Evolutionary conservation across 2,888 invertebrate genomes (phyloP).

Genomic region (Habroteleia sp.): DNA sequence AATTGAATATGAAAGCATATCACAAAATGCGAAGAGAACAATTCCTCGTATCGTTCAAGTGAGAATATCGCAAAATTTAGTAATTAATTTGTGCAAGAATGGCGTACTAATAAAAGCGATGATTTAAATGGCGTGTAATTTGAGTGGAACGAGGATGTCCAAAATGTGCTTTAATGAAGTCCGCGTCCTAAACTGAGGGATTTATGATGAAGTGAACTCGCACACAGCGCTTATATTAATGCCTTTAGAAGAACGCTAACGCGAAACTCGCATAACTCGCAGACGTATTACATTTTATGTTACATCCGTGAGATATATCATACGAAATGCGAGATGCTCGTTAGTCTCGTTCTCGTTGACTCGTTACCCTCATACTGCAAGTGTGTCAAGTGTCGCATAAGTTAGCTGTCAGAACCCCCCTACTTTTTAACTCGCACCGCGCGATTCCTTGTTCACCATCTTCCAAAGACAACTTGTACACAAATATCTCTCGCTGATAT

Average conservation of each 20-base stretch:
- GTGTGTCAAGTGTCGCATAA: slow-evolving; percentile 78
- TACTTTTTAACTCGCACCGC: slow-evolving; percentile 34
- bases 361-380: slow-evolving; percentile 72
- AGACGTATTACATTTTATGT: slow-evolving; percentile 67
- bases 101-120: slow-evolving; percentile 52
- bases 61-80: slow-evolving; percentile 44
- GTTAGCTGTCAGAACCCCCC: slow-evolving; percentile 67
- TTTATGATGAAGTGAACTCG: slow-evolving; percentile 61
- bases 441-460: slow-evolving; percentile 27
- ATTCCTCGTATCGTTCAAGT: slow-evolving; percentile 29
- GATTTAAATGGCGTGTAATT: slow-evolving; percentile 59
- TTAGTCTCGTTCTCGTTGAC: slow-evolving; percentile 75
- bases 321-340: slow-evolving; percentile 75
- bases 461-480: slow-evolving; percentile 21
- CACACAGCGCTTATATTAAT: slow-evolving; percentile 58
- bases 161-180: slow-evolving; percentile 60
- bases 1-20: no score
- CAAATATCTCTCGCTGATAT: neutral
- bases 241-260: slow-evolving; percentile 55
- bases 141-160: slow-evolving; percentile 56
- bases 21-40: no score
- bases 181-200: slow-evolving; percentile 58
- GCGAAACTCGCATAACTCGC: slow-evolving; percentile 59
- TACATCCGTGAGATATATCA: slow-evolving; percentile 68
- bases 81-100: slow-evolving; percentile 58